Percentiles rank a stretch among this genome's conserved stretches.
phyloP scores from a whole-genome alignment of 2,888 invertebrate species.

The Morpho deidamia region DNA sequence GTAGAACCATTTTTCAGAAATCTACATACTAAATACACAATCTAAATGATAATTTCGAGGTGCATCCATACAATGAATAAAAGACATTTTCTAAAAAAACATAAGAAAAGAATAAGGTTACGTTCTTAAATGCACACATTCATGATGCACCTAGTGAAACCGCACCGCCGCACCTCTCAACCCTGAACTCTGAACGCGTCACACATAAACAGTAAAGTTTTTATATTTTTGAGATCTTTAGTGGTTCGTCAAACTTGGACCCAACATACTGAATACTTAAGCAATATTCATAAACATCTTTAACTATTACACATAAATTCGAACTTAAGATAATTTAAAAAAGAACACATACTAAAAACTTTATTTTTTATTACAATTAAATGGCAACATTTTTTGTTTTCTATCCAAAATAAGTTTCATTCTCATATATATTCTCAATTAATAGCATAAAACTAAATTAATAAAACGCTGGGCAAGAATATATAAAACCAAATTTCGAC shows the following conservation, averaged over 20 bases:
- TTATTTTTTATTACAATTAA: background rate
- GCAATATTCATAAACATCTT: conserved; percentile 2
- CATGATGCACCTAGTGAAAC: conserved; percentile 16
- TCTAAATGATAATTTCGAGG: conserved; percentile 56
- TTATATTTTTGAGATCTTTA: conserved; percentile 1
- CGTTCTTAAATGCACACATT: background rate
- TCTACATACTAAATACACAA: conserved; percentile 61
- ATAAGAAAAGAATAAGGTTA: conserved; percentile 3
- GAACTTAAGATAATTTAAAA: background rate
- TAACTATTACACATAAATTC: background rate
- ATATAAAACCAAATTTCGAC: no score
- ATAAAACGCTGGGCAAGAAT: no score
- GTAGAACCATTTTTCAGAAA: conserved; percentile 59
- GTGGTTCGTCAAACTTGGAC: conserved; percentile 14
- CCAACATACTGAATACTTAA: conserved; percentile 15
- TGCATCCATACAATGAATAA: conserved; percentile 45
- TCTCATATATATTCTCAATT: no score
- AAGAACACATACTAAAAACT: background rate
- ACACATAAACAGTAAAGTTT: background rate
- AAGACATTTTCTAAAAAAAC: conserved; percentile 5
- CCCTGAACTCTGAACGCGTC: conserved; percentile 17
- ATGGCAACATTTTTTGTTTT: background rate
- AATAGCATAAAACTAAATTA: no score
- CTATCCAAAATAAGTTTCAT: no score
- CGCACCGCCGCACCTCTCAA: conserved; percentile 41